These are phyloP conservation scores for Semotilus atromaculatus DNA, from an alignment of 2,797 vertebrate genomes.

Conservation along the genomic window DNA sequence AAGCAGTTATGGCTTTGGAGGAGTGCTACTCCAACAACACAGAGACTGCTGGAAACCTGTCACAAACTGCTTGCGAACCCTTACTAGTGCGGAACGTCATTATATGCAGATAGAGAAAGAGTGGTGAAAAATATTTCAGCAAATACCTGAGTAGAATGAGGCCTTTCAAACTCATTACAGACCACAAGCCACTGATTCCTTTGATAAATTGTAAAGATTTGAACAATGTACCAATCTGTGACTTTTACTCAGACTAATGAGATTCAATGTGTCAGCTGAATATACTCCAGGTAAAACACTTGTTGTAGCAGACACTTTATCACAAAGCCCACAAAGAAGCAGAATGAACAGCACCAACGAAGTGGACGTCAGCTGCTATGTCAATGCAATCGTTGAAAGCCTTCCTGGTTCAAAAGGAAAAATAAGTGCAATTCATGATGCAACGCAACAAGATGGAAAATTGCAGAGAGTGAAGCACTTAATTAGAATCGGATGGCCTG, in stretches of 20 bases:
- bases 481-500: not conserved
- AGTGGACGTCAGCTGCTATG: not conserved
- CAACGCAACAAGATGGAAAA: not conserved
- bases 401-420: not conserved
- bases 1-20: not conserved
- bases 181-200: not conserved
- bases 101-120: not conserved
- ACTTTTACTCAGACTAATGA: not conserved
- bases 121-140: not conserved
- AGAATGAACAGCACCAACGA: not conserved
- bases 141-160: not conserved
- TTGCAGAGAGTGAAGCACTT: not conserved
- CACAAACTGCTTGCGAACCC: not conserved
- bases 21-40: not conserved
- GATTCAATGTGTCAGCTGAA: not conserved
- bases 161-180: conserved; percentile 15
- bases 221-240: not conserved
- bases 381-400: not conserved
- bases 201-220: conserved; percentile 1
- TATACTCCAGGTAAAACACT: not conserved
- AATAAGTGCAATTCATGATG: not conserved
- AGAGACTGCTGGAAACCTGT: not conserved
- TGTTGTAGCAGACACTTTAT: not conserved
- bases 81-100: not conserved
- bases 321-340: not conserved